These are phyloP conservation scores for Montipora sp. DNA, from an alignment of 64 coral and sea anemone genomes.

Conservation along the genomic window DNA sequence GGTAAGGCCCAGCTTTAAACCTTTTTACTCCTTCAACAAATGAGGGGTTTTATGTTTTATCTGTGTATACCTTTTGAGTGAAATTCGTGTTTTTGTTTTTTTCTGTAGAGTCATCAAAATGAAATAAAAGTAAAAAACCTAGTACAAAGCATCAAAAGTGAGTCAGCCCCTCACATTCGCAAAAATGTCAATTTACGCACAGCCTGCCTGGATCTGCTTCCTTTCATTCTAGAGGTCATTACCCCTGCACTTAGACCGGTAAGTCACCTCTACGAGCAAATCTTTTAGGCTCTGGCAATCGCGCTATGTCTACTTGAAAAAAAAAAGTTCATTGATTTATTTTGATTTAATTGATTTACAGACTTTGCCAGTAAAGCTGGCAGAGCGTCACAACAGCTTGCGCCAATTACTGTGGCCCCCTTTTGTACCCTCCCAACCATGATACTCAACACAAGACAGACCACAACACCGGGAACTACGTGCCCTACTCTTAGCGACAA, in stretches of 20 bases:
- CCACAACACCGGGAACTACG: too few species aligned
- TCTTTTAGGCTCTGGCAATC: not conserved
- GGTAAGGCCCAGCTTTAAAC: too few species aligned
- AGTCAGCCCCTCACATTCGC: constrained; percentile 71
- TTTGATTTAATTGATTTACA: too few species aligned
- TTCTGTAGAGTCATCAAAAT: constrained; percentile 69
- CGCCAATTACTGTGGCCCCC: too few species aligned
- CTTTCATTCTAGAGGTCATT: constrained; percentile 79
- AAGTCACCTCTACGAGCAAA: not conserved
- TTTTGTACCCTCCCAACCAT: too few species aligned
- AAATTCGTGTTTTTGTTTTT: not conserved
- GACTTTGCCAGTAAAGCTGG: too few species aligned
- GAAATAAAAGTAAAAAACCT: constrained; percentile 77
- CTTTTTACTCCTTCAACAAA: too few species aligned
- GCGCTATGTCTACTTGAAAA: not conserved
- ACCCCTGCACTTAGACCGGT: constrained; percentile 93
- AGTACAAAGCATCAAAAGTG: constrained; percentile 67
- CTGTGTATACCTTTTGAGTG: not conserved
- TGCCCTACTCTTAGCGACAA: too few species aligned
- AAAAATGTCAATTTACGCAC: constrained; percentile 67
- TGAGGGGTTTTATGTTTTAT: too few species aligned
- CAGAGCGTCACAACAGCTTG: too few species aligned
- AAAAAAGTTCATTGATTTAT: too few species aligned
- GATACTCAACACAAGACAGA: too few species aligned
- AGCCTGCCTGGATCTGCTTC: constrained; percentile 75